Percentiles rank a stretch among this genome's conserved stretches.
Evolutionary conservation across 2,113 vertebrate species (phyloP).

Genomic region (Prionailurus bengalensis): DNA sequence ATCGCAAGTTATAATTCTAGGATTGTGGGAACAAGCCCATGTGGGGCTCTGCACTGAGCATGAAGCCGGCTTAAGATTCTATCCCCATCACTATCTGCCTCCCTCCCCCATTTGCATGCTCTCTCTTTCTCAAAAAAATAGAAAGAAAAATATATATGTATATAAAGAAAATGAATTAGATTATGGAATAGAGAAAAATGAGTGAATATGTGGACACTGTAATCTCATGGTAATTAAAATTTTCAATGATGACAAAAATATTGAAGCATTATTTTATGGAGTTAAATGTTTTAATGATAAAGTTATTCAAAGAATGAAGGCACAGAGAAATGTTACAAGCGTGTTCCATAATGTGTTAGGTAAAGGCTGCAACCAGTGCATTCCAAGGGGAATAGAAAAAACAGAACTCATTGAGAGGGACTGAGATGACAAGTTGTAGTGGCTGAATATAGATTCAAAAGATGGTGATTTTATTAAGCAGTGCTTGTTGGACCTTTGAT

Average conservation of each 20-base stretch:
- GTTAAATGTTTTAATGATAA: background rate
- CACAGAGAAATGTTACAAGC: background rate
- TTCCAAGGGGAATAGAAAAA: background rate
- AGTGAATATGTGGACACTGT: conserved; percentile 16
- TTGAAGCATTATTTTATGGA: background rate
- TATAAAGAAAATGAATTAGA: background rate
- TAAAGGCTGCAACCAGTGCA: background rate
- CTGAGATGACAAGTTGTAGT: background rate
- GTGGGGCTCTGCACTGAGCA: too few relatives aligned
- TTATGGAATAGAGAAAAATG: background rate
- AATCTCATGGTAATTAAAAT: background rate
- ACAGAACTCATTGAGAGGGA: background rate
- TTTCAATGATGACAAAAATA: background rate
- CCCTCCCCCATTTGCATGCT: too few relatives aligned
- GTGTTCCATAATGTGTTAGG: background rate
- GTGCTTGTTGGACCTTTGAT: background rate
- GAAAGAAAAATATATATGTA: background rate
- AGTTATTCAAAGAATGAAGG: background rate
- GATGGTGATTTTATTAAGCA: background rate
- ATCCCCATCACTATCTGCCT: too few relatives aligned
- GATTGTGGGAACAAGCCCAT: too few relatives aligned
- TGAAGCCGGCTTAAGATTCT: too few relatives aligned
- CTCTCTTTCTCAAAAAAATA: too few relatives aligned
- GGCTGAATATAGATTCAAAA: background rate
- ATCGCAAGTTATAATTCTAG: too few relatives aligned